These are phyloP conservation scores for Rhysida immarginata DNA, from an alignment of 1,140 invertebrate genomes.

Conservation along the genomic window DNA sequence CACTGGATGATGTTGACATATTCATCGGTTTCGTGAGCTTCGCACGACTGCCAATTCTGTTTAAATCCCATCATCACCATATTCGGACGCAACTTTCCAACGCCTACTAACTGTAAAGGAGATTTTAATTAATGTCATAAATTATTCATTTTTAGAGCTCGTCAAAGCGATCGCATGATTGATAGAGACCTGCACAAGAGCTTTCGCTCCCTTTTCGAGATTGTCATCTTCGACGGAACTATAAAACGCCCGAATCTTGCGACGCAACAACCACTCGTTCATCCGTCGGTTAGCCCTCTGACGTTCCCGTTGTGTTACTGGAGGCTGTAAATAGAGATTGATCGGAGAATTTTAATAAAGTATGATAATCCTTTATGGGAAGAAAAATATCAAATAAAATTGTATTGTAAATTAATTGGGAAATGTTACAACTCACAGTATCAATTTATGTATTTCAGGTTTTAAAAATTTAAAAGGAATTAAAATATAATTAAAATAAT, in stretches of 20 bases:
- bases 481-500: too few species aligned
- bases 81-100: conserved; percentile 76
- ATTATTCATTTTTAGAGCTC: too few species aligned
- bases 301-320: not conserved
- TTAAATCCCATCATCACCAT: conserved; percentile 44
- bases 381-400: too few species aligned
- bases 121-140: too few species aligned
- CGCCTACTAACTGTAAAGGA: conserved; percentile 20
- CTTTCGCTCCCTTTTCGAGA: conserved; percentile 62
- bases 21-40: conserved; percentile 22
- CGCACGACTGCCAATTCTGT: conserved; percentile 22
- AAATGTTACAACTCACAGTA: too few species aligned
- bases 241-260: conserved; percentile 68
- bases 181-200: conserved; percentile 40
- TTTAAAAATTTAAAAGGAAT: too few species aligned
- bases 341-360: too few species aligned
- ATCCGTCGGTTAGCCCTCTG: not conserved
- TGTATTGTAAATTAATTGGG: too few species aligned
- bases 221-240: conserved; percentile 56
- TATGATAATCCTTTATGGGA: too few species aligned
- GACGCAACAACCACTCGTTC: conserved; percentile 27
- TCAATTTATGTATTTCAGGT: too few species aligned
- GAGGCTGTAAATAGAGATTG: too few species aligned
- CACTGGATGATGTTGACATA: conserved; percentile 31
- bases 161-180: too few species aligned